Percentiles rank a stretch among this genome's conserved stretches.
Evolutionary conservation across 2,797 vertebrate species (phyloP).

Genomic region (Pygocentrus nattereri): DNA sequence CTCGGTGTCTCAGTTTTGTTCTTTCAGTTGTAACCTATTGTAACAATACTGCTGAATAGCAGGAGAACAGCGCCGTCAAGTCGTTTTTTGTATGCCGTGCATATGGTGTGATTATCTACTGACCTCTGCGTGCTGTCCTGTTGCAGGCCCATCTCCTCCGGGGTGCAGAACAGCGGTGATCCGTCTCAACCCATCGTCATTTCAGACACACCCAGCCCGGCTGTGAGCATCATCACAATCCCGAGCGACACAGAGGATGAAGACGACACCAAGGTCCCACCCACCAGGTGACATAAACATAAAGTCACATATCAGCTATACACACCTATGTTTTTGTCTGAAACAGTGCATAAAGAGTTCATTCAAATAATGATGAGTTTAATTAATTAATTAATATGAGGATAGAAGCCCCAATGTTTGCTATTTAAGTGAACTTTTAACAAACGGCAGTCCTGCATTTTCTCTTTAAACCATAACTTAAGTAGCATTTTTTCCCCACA

Average conservation of each 20-base stretch:
- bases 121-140: constrained; percentile 7
- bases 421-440: no score
- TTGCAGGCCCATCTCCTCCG: constrained; percentile 81
- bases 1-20: background rate
- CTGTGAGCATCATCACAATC: constrained; percentile 98
- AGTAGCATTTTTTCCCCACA: no score
- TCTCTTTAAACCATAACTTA: no score
- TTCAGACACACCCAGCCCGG: constrained; percentile 95
- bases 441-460: no score
- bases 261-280: constrained; percentile 91
- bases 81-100: background rate
- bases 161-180: constrained; percentile 83
- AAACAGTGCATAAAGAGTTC: no score
- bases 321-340: no score
- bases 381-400: no score
- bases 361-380: no score
- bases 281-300: constrained; percentile 79
- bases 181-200: constrained; percentile 93
- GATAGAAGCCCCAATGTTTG: no score
- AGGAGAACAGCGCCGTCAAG: background rate
- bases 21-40: no score
- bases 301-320: no score
- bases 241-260: constrained; percentile 98
- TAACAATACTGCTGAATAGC: background rate
- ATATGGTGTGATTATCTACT: background rate